Percentiles rank a stretch among this genome's conserved stretches.
Evolutionary conservation across 2,888 invertebrate species (phyloP).

Genomic region (Leucoma salicis): DNA sequence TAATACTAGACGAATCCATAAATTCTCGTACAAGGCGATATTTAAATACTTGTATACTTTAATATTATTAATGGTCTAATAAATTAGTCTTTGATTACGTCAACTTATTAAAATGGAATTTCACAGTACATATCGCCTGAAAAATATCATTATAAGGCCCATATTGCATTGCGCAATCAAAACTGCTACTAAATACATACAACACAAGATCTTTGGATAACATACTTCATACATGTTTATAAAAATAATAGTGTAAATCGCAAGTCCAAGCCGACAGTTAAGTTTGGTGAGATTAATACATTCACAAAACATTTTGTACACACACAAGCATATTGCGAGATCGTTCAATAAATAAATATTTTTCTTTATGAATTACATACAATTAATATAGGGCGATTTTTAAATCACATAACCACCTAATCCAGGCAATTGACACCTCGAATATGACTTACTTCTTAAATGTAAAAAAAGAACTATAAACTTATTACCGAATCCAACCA

Average conservation of each 20-base stretch:
- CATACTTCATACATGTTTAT: constrained; percentile 16
- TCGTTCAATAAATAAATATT: background rate
- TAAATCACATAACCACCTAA: background rate
- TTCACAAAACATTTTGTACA: constrained; percentile 9
- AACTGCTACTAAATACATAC: background rate
- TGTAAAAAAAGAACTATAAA: no score
- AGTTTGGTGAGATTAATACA: constrained; percentile 3
- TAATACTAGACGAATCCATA: constrained; percentile 22
- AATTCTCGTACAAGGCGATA: constrained; percentile 5
- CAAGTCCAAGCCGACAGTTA: constrained; percentile 12
- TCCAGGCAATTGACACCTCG: background rate
- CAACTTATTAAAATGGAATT: constrained; percentile 5
- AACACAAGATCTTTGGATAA: constrained; percentile 38
- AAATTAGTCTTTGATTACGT: constrained; percentile 9
- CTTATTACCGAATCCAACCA: constrained; percentile 4
- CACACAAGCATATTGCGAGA: constrained; percentile 6
- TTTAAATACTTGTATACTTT: background rate
- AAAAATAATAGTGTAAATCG: constrained; percentile 10
- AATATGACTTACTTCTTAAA: background rate
- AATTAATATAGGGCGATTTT: background rate
- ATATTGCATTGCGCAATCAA: background rate
- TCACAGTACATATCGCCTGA: background rate
- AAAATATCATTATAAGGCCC: background rate
- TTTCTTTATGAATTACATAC: background rate
- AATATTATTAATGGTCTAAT: background rate